These are phyloP conservation scores for Platerodrilus igneus DNA, from an alignment of 2,888 invertebrate species.

Conservation along the genomic window DNA sequence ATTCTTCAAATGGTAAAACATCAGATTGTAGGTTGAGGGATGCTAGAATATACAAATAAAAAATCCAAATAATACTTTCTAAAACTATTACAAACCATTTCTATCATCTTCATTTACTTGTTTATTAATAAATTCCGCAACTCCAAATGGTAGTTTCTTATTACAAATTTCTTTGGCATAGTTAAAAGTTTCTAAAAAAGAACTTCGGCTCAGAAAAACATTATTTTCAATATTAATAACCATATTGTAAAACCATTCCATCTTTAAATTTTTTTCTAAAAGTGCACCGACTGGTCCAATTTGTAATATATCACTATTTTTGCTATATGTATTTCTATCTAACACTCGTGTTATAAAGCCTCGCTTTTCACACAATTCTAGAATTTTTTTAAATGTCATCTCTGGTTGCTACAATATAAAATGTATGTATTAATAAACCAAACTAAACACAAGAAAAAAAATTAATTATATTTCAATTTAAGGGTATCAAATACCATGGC, in stretches of 20 bases:
- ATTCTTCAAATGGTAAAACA: slow-evolving; percentile 13
- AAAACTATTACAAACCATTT: no score
- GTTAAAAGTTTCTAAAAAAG: slow-evolving; percentile 37
- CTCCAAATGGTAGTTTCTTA: slow-evolving; percentile 48
- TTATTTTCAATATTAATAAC: slow-evolving; percentile 50
- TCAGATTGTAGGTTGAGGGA: neutral
- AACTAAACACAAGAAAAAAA: no score
- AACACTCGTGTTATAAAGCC: slow-evolving; percentile 30
- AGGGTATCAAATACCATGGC: no score
- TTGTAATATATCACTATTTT: slow-evolving; percentile 16
- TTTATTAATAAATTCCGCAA: slow-evolving; percentile 46
- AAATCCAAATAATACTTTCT: no score
- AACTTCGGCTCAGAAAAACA: slow-evolving; percentile 45
- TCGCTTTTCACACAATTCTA: slow-evolving; percentile 33
- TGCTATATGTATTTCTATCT: neutral
- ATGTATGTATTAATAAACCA: no score
- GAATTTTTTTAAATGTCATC: slow-evolving; percentile 31
- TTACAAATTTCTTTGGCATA: slow-evolving; percentile 43
- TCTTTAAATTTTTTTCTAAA: slow-evolving; percentile 53
- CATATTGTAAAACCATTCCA: slow-evolving; percentile 53
- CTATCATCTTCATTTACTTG: slow-evolving; percentile 7
- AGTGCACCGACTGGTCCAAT: slow-evolving; percentile 51
- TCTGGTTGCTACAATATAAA: slow-evolving; percentile 8
- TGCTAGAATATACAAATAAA: no score
- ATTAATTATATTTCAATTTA: no score